Base-by-base conservation (phyloP, 2,113 vertebrate genomes). In the Ceuthmochares aereus region DNA sequence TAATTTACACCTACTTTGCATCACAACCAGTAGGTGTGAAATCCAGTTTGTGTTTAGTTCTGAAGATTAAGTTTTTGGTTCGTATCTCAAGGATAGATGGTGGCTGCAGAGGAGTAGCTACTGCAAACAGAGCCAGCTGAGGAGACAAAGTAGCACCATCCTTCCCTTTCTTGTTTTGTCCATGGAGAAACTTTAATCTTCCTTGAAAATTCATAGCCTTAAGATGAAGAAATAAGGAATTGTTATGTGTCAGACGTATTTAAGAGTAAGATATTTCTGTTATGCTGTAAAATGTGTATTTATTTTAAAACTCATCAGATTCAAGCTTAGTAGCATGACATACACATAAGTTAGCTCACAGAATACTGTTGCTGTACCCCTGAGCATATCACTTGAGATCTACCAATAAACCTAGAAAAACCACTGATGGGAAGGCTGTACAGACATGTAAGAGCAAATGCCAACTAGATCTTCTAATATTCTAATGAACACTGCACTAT, bases 171-270 rank as follows among this genome's bases (percentile, higher is more conserved):
- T 98, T 98, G 93, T 98, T 99, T 96, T 99, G 99, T 34, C 98
- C 98, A 36, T 98, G 98, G 58, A 99, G 98, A 97, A 98, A 98
- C 75, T 99, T 99, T 51, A 99, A 89, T 58, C 97, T 96, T 22
- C 99, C 99, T 97, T 99, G 98, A 97, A 99, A 98, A 97, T 98
- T 99, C 98, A 99, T 98, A 60, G 98, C 98, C 98, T 99, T 97
- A 51, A 67, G 77, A 96, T 51, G 23, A 92, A 32, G 45, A 64
- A 84, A 91, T 88, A 74, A 25, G 3, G 22, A 83, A 62, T 3
- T 49, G 23, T 72, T 79, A n/a, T 4, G 66, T 5, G 10, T 25
- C 59, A 8, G 59, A 91, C 14, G 66, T 43, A 83, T 8, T 79
- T 62, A 60, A 49, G 18, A 84, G 17, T 32, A 55, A 82, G 20